phyloP scores from a whole-genome alignment of 1,140 invertebrate species.

The Eupeodes corollae region DNA sequence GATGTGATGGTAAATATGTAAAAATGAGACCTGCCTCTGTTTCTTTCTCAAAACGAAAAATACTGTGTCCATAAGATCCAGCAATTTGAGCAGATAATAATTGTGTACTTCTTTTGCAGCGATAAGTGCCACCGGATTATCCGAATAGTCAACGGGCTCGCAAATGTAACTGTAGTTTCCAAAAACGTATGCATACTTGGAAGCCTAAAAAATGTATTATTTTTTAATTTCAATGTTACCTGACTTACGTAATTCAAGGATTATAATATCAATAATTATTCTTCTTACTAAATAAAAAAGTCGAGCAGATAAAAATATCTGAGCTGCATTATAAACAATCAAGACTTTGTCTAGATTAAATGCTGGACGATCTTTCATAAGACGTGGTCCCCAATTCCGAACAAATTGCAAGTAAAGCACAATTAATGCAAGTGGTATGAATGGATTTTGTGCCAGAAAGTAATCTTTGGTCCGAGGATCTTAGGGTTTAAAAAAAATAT shows the following conservation, averaged over 20 bases:
- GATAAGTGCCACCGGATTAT: background rate
- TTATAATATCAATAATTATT: no score
- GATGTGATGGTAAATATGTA: conserved; percentile 75
- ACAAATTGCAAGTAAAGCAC: background rate
- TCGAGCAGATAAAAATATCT: conserved; percentile 33
- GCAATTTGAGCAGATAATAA: conserved; percentile 40
- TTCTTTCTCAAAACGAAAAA: conserved; percentile 68
- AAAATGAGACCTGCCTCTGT: conserved; percentile 59
- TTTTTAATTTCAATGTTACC: background rate
- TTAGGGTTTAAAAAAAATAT: background rate
- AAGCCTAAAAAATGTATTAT: background rate
- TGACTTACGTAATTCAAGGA: background rate
- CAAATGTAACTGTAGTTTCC: background rate
- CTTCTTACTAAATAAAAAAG: background rate
- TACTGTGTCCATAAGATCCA: conserved; percentile 46
- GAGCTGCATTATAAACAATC: conserved; percentile 63
- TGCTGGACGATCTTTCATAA: conserved; percentile 34
- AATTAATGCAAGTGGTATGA: background rate
- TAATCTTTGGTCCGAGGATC: background rate
- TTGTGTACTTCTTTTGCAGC: background rate
- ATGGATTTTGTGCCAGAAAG: background rate
- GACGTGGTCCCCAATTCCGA: background rate
- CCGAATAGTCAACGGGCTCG: background rate
- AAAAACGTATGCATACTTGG: background rate
- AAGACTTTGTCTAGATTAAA: conserved; percentile 43